phyloP scores from a whole-genome alignment of 2,113 vertebrate species.

The Opisthocomus hoazin region DNA sequence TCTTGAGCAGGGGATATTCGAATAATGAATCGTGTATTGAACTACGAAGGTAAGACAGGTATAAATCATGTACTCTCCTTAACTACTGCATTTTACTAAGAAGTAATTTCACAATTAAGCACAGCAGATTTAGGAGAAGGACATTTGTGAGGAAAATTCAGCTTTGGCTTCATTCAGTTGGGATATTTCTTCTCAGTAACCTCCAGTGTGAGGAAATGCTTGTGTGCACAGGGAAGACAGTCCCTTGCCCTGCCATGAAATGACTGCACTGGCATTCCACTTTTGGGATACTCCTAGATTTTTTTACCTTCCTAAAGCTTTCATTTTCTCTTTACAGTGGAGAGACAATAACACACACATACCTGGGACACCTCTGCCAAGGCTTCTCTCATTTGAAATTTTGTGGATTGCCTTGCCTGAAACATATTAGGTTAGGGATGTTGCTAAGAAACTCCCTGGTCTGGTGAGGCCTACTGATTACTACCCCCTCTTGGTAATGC shows the following conservation, averaged over 20 bases:
- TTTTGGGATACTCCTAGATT: not conserved
- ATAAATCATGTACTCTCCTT: constrained; percentile 9
- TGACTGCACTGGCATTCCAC: not conserved
- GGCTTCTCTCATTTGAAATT: not conserved
- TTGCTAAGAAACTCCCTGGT: no score
- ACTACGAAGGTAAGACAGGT: not conserved
- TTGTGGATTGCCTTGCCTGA: not conserved
- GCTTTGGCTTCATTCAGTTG: not conserved
- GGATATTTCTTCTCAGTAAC: not conserved
- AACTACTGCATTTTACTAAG: not conserved
- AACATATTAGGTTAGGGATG: no score
- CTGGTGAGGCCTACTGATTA: no score
- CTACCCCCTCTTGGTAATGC: no score
- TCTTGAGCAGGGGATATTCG: not conserved
- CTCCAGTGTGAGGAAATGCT: not conserved
- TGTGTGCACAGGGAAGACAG: not conserved
- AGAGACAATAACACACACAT: not conserved
- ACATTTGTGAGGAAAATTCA: not conserved
- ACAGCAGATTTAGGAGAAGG: not conserved
- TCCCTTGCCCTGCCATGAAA: not conserved
- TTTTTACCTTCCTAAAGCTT: not conserved
- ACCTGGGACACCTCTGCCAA: not conserved
- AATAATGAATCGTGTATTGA: constrained; percentile 22
- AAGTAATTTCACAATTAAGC: not conserved
- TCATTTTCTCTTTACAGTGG: not conserved